Conservation (phyloP, 2,888 invertebrate genomes). For the Hirtodrosophila alboralis region DNA sequence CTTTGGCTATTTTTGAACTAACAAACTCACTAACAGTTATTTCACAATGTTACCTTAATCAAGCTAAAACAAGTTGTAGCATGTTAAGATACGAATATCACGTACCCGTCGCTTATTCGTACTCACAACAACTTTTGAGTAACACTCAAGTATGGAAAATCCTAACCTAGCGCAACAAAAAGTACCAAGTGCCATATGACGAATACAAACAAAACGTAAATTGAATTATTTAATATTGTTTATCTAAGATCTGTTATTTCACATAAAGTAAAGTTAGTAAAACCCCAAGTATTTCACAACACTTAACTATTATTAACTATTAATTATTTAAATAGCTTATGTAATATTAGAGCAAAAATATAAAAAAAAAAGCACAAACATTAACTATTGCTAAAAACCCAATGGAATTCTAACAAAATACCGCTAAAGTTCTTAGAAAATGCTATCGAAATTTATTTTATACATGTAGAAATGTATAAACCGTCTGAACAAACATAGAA, state of each 20-base stretch:
- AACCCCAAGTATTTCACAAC: constrained; percentile 37
- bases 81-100: constrained; percentile 2
- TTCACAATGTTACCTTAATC: constrained; percentile 43
- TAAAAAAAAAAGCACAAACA: neutral
- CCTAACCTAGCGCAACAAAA: constrained; percentile 61
- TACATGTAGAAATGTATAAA: neutral
- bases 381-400: constrained; percentile 10
- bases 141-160: constrained; percentile 29
- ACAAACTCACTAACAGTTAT: constrained; percentile 16
- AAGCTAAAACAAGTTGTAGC: constrained; percentile 8
- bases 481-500: neutral
- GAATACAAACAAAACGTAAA: constrained; percentile 8
- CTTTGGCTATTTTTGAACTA: constrained; percentile 1
- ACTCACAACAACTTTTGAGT: constrained; percentile 3
- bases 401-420: constrained; percentile 15
- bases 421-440: constrained; percentile 7
- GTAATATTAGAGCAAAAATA: neutral
- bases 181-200: constrained; percentile 23
- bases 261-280: constrained; percentile 7
- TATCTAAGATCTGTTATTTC: constrained; percentile 24
- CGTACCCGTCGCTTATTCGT: neutral
- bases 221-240: constrained; percentile 14
- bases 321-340: neutral
- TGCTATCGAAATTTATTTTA: constrained; percentile 1
- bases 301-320: neutral